Base-by-base conservation (phyloP, 2,888 invertebrate species). In the Lasius platythorax region DNA sequence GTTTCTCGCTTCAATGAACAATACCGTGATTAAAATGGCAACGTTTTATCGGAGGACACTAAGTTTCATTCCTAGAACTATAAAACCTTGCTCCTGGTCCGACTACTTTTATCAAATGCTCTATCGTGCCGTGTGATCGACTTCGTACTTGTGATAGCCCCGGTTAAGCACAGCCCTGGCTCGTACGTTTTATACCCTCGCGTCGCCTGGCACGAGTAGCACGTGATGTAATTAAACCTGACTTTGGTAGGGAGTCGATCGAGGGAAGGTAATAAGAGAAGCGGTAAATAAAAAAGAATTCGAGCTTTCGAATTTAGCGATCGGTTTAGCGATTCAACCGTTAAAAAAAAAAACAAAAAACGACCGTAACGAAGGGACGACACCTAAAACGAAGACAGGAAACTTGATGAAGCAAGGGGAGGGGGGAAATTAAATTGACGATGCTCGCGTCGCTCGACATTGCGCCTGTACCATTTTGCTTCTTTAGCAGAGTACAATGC, bases 401-500 rank as follows among this genome's bases (percentile, higher is more conserved):
- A 46, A 61, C 61, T 72, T 28, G 58, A 78, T 30, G 53, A 76
- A 63, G 50, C 11, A 15, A n/a, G 11, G 30, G 11, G 15, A n/a
- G 30, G 73, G 30, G 64, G 50, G 23, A n/a, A 58, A 15, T 61
- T 64, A 68, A 82, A 85, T 74, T 79, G 87, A 91, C 89, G 90
- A 93, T 91, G 92, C 91, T 92, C 91, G 93, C 91, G 92, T 93
- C 92, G 93, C 93, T 93, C 92, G 93, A 94, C 93, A 93, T 94
- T 93, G 93, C 94, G 94, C 94, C 94, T 94, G 94, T 94, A 94
- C 93, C 93, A 94, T 94, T 94, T 94, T 94, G 94, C 94, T 94
- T 94, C 93, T 93, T 94, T 94, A 94, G 94, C 94, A 94, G 94
- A 94, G 94, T 94, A 94, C 93, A 94, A 94, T 94, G 94, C 94